These are phyloP conservation scores for Paracentrotus lividus DNA, from an alignment of 53 echinoderm and acorn worm genomes.

Conservation along the genomic window DNA sequence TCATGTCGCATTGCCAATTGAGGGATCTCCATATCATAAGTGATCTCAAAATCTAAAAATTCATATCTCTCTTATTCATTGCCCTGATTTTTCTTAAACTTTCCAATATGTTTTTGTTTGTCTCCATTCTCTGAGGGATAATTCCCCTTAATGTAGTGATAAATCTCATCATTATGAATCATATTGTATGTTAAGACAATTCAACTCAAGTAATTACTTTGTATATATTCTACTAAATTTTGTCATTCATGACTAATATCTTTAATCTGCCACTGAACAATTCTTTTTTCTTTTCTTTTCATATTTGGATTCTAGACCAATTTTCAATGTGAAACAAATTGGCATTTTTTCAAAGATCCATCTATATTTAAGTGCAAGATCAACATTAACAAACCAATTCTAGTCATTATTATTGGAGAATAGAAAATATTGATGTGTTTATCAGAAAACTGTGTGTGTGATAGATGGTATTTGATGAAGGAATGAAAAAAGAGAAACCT, in stretches of 20 bases:
- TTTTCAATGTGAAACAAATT: not conserved
- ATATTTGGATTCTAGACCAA: not conserved
- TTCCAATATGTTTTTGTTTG: too few relatives aligned
- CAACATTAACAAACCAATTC: not conserved
- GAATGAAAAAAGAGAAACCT: constrained; percentile 21
- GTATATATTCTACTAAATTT: too few relatives aligned
- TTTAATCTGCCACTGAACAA: not conserved
- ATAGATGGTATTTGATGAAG: constrained; percentile 26
- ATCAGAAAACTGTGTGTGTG: not conserved
- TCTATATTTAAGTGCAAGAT: not conserved
- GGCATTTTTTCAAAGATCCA: not conserved
- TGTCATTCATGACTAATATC: not conserved
- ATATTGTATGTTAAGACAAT: too few relatives aligned
- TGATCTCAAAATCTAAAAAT: too few relatives aligned
- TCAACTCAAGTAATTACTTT: too few relatives aligned
- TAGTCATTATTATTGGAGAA: not conserved
- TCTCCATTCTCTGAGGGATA: too few relatives aligned
- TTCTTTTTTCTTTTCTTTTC: not conserved
- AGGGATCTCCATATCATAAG: too few relatives aligned
- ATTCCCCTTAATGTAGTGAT: too few relatives aligned
- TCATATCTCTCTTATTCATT: too few relatives aligned
- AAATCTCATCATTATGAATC: too few relatives aligned
- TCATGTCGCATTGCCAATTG: too few relatives aligned
- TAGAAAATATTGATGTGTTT: constrained; percentile 28
- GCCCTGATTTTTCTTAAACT: too few relatives aligned